These are phyloP conservation scores for Mycetomoellerius zeteki DNA, from an alignment of 1,140 invertebrate species.

Conservation along the genomic window DNA sequence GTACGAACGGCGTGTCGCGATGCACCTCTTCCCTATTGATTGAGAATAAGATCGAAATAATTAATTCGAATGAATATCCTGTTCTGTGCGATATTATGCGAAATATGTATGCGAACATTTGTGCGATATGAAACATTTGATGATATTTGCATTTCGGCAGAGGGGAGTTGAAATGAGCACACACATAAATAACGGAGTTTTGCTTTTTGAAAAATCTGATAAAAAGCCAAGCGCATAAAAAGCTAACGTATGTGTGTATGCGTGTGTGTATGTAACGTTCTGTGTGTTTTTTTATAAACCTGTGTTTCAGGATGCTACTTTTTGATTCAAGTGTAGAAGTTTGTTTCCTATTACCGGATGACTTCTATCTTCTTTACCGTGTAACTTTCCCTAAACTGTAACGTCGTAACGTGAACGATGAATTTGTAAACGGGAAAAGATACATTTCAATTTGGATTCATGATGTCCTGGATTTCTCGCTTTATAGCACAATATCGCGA, in stretches of 20 bases:
- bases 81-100: not conserved
- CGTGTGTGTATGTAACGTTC: not conserved
- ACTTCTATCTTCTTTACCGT: constrained; percentile 38
- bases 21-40: not conserved
- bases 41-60: not conserved
- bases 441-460: constrained; percentile 72
- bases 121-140: not conserved
- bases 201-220: constrained; percentile 8
- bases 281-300: constrained; percentile 37
- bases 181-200: constrained; percentile 34
- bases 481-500: constrained; percentile 65
- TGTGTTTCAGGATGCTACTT: constrained; percentile 4
- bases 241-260: not conserved
- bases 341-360: constrained; percentile 23
- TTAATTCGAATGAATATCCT: not conserved
- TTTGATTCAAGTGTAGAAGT: constrained; percentile 42
- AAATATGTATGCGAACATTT: not conserved
- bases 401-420: constrained; percentile 44
- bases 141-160: constrained; percentile 6
- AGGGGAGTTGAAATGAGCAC: constrained; percentile 12
- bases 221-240: constrained; percentile 25
- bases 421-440: constrained; percentile 55
- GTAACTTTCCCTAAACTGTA: too few relatives aligned
- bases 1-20: not conserved
- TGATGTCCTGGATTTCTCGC: constrained; percentile 45